These are phyloP conservation scores for Byasa hedistus DNA, from an alignment of 2,888 invertebrate genomes.

Conservation along the genomic window DNA sequence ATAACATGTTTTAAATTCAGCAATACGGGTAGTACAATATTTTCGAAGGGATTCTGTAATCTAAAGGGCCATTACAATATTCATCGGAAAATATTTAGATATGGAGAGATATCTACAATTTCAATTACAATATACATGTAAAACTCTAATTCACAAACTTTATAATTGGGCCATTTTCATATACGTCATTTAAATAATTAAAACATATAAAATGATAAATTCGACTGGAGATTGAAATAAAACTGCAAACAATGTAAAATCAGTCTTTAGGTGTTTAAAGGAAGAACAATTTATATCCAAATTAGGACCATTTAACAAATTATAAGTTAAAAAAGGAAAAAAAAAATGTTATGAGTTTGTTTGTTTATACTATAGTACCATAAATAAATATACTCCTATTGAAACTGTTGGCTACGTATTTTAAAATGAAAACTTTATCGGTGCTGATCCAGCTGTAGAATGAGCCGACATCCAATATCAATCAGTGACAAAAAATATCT, in stretches of 20 bases:
- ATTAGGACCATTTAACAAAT: conserved; percentile 1
- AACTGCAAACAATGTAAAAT: conserved; percentile 36
- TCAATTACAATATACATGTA: conserved; percentile 15
- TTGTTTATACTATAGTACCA: no score
- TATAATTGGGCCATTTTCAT: conserved; percentile 15
- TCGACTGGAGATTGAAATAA: conserved; percentile 10
- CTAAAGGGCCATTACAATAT: conserved; percentile 17
- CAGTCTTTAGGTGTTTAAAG: conserved; percentile 50
- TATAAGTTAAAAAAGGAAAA: background rate
- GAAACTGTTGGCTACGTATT: no score
- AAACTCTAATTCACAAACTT: conserved; percentile 19
- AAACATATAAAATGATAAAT: conserved; percentile 4
- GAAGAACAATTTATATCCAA: conserved; percentile 42
- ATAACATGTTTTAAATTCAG: conserved; percentile 11
- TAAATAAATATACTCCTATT: no score
- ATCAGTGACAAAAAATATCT: no score
- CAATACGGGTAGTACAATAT: conserved; percentile 9
- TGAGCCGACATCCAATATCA: no score
- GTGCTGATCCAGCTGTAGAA: no score
- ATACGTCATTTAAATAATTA: conserved; percentile 7
- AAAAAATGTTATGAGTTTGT: background rate
- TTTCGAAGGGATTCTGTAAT: background rate
- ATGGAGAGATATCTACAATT: conserved; percentile 18
- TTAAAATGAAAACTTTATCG: no score
- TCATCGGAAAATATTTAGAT: conserved; percentile 30